Evolutionary conservation across 2,113 vertebrate species (phyloP).

Genomic region (Vidua macroura): DNA sequence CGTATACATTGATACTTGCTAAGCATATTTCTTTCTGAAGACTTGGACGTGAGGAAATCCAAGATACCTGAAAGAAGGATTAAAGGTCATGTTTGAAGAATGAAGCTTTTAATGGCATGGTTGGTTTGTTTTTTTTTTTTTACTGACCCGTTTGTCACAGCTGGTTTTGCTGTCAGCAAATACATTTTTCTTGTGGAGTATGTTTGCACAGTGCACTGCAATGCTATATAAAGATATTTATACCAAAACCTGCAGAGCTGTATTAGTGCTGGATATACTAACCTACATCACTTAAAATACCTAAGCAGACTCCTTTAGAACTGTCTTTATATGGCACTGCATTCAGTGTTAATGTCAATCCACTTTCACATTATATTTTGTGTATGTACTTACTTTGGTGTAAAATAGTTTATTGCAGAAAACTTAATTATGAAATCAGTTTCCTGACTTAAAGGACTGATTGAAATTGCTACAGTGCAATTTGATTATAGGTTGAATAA

Average conservation of each 20-base stretch:
- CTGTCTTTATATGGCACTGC: conserved; percentile 5
- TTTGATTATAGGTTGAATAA: conserved; percentile 25
- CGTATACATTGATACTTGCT: neutral
- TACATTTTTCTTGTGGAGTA: neutral
- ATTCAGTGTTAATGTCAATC: neutral
- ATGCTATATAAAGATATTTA: neutral
- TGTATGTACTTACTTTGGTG: conserved; percentile 54
- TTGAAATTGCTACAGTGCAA: neutral
- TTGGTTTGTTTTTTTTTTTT: neutral
- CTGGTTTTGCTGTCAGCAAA: neutral
- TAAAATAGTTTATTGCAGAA: conserved; percentile 62
- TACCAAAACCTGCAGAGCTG: neutral
- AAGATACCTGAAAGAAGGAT: neutral
- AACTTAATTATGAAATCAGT: conserved; percentile 16
- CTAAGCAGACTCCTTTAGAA: neutral
- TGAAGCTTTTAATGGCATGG: neutral
- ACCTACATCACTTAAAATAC: neutral
- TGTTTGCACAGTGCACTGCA: neutral
- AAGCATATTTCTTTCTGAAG: neutral
- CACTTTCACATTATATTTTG: neutral
- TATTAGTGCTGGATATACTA: neutral
- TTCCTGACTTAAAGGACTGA: neutral
- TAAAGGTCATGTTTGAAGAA: neutral
- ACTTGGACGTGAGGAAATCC: neutral
- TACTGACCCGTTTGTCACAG: neutral